Base-by-base conservation (phyloP, 2,888 invertebrate genomes). In the Diachrysia chrysitis region DNA sequence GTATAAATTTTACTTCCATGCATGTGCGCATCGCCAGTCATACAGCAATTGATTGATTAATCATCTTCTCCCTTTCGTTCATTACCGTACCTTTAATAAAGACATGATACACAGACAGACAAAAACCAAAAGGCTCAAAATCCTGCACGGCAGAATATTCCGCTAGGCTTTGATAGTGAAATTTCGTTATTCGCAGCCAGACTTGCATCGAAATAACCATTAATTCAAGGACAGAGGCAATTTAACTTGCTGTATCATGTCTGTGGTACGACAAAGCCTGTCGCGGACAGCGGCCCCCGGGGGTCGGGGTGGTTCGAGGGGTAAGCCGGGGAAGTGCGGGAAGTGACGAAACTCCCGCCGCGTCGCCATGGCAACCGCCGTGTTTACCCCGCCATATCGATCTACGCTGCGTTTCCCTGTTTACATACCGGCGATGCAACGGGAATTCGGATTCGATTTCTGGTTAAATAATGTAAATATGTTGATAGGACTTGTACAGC, bases 381-480 rank as follows among this genome's bases (percentile, higher is more conserved):
- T 94, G 94, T 95, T 95, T 94, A 93, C 94, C 90, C 89, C 94
- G 93, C 90, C 93, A 84, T 93, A 94, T 94, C 94, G 94, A 94
- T 93, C 92, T 74, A 77, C 83, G 81, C 77, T 85, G 86, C 89
- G 88, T 85, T 87, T 89, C 88, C 89, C 89, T 92, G 92, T 91
- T 93, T 93, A 92, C 92, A 89, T 89, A 72, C 81, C 78, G 73
- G 71, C 76, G 76, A 78, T 87, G 87, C 87, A 88, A 72, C 71
- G 76, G 64, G 80, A 59, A 76, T 66, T 62, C 59, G 63, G 57
- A 78, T 82, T 76, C 76, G 76, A 78, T 81, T 76, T 69, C 71
- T 72, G 57, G 57, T 66, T 71, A 60, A 71, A 73, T 73, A 79
- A 66, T 17, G 66, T 51, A 71, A 74, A 71, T 67, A 58, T 65